Conservation (phyloP, 1,140 invertebrate genomes). For the Micrasema minimum region DNA sequence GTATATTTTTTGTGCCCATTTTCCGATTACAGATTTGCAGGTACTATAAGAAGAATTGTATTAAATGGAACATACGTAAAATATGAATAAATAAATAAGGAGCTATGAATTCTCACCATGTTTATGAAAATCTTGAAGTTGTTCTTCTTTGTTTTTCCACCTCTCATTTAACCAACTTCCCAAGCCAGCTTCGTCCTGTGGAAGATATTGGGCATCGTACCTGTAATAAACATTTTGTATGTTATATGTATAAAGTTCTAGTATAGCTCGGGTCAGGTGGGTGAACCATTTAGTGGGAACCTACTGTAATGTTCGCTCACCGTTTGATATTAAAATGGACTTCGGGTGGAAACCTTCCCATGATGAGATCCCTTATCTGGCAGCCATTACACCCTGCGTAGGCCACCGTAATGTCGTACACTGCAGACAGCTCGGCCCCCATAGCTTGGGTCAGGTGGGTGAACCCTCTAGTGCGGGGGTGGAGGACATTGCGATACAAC, state of each 20-base stretch:
- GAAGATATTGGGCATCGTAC: conserved; percentile 69
- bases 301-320: too few relatives aligned
- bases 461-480: conserved; percentile 89
- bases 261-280: too few relatives aligned
- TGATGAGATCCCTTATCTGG: conserved; percentile 66
- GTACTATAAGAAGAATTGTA: too few relatives aligned
- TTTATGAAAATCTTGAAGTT: conserved; percentile 69
- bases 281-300: too few relatives aligned
- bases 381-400: conserved; percentile 73
- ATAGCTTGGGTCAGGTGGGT: conserved; percentile 77
- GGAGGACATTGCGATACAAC: conserved; percentile 79
- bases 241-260: too few relatives aligned
- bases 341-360: conserved; percentile 75
- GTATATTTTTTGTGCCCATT: too few relatives aligned
- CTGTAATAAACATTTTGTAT: conserved; percentile 58
- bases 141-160: conserved; percentile 79
- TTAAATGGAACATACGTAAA: too few relatives aligned
- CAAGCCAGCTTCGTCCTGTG: conserved; percentile 68
- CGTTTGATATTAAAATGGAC: conserved; percentile 81
- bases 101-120: conserved; percentile 59
- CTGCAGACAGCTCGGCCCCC: conserved; percentile 72
- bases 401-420: conserved; percentile 84
- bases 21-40: too few relatives aligned
- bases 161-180: conserved; percentile 75
- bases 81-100: too few relatives aligned